Base-by-base conservation (phyloP, 2,888 invertebrate species). In the Ditylenchus weischeri region DNA sequence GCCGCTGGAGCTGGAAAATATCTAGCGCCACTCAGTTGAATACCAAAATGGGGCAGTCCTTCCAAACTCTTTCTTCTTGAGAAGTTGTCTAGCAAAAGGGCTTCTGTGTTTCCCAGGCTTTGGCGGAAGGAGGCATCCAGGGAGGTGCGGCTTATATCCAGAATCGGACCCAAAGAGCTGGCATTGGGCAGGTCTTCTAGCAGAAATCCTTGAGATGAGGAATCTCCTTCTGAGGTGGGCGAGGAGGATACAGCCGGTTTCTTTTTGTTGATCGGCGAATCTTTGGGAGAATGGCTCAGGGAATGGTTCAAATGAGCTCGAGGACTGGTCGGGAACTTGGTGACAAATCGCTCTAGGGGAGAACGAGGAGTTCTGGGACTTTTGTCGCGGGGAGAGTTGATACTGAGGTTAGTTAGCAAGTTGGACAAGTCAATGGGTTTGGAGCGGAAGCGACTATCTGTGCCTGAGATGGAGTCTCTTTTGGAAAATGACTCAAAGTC, bases 291-390 rank as follows among this genome's bases (percentile, higher is more conserved):
- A 54, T 54, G 21, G n/a, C 54, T 21, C n/a, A 23, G 29, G 13
- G 54, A 54, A 54, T 54, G 21, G n/a, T n/a, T 21, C 10, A 23
- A 7, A 54, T 23, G 54, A 10, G 15, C 21, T 21, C 54, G 11
- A 23, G 54, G 54, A 54, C 54, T 54, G 13, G 23, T 29, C n/a
- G 54, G 54, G 29, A 23, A 10, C 54, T 29, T 54, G 11, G 54
- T 54, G 21, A 29, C n/a, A n/a, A 54, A 54, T 11, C 54, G 21
- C 29, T 54, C 54, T 15, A 21, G 54, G 11, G 54, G 54, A 54
- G 54, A 54, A 7, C 54, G 54, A 29, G 54, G 54, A 54, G 23
- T 54, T 54, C 54, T 54, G 21, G 54, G 54, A 54, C 54, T 54
- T 29, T 54, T 54, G 29, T 54, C 54, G 7, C 54, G 54, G n/a